Conservation (phyloP, 2,888 invertebrate species). For the Trileptium ribeirensis region DNA sequence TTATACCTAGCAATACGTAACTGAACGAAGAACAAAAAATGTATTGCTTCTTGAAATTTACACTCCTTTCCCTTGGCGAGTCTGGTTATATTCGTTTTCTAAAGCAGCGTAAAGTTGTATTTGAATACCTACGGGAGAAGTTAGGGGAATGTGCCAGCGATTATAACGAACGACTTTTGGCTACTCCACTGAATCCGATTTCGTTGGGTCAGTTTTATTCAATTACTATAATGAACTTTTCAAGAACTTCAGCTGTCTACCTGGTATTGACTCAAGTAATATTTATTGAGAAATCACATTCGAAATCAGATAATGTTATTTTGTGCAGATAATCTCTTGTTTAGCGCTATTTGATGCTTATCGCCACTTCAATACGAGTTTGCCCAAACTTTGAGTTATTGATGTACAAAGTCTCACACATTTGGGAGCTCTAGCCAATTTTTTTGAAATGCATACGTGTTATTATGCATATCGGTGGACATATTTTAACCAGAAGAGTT, state of each 20-base stretch:
- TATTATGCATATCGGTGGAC: too few relatives aligned
- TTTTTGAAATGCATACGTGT: too few relatives aligned
- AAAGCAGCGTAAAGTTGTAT: conserved; percentile 61
- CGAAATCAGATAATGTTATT: too few relatives aligned
- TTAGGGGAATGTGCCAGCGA: conserved; percentile 59
- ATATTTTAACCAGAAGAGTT: too few relatives aligned
- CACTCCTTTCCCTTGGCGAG: conserved; percentile 64
- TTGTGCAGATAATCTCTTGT: too few relatives aligned
- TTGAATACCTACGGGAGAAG: conserved; percentile 60
- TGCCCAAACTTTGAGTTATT: too few relatives aligned
- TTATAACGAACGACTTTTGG: conserved; percentile 60
- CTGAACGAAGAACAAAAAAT: background rate
- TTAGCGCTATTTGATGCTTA: background rate
- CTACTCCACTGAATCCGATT: conserved; percentile 64
- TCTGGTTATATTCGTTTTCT: conserved; percentile 62
- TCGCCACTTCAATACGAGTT: background rate
- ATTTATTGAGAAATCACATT: too few relatives aligned
- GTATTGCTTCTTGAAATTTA: too few relatives aligned
- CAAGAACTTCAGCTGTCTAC: background rate
- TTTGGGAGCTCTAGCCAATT: too few relatives aligned
- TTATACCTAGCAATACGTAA: too few relatives aligned
- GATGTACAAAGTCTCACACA: too few relatives aligned
- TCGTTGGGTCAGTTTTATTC: conserved; percentile 60
- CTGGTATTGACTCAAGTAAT: too few relatives aligned
- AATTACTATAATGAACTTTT: background rate